Base-by-base conservation (phyloP, 2,113 vertebrate genomes). In the Hemiprocne comata region DNA sequence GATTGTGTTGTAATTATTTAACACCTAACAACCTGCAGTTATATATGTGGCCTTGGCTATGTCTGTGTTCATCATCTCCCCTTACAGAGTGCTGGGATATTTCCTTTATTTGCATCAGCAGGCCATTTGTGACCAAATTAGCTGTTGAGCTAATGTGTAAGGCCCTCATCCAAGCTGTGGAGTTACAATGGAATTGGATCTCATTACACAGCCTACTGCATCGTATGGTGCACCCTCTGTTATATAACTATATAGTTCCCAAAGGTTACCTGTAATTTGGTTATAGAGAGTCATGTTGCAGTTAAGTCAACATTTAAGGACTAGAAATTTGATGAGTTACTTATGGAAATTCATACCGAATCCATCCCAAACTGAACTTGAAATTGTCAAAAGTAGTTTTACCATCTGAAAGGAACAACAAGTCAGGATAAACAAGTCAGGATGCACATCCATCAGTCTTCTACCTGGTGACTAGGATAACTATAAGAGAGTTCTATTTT, bases 61-160 rank as follows among this genome's bases (percentile, higher is more conserved):
- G 23, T 9, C 23, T 20, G 26, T 60, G 38, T 64, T 51, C 34
- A n/a, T 67, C 55, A 33, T 74, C 61, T 84, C 31, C 58, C 18
- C 48, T 75, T 70, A 87, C n/a, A 67, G 28, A 46, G 20, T 53
- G 66, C 58, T 87, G 61, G 54, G 44, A 81, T 65, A 70, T 73
- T 81, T 66, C 50, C 21, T 94, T 92, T 92, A 71, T 88, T 84
- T 96, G 71, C 83, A 91, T 58, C 76, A 6, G 71, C 72, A 92
- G 81, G 90, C 65, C 93, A 92, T 78, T 83, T 87, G 58, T 81
- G 90, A 96, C 86, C 87, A 90, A 93, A 96, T 94, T 96, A 79
- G 80, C 62, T 90, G 76, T 89, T 90, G 94, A 94, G 61, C 87
- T 97, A 94, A 95, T 6, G 2, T 87, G 61, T 66, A 87, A 95